Base-by-base conservation (phyloP, 2,888 invertebrate genomes). In the Portevinia maculata region DNA sequence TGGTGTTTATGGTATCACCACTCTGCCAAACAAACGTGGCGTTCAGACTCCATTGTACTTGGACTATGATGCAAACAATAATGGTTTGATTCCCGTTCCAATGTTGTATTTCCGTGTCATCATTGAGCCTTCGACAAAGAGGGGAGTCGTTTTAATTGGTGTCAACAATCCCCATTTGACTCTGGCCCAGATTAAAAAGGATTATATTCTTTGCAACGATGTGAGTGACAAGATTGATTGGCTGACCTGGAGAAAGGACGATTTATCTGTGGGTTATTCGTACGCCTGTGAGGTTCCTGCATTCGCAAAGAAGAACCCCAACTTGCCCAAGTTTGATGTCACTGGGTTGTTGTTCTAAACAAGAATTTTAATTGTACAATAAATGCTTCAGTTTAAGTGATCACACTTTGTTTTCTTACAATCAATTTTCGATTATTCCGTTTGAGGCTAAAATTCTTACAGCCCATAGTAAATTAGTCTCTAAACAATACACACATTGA, bases 91-190 rank as follows among this genome's bases (percentile, higher is more conserved):
- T 53, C 93, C 93, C 0, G 92, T 93, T 8, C 93, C 93, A 1
- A 90, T 89, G 85, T 69, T 93, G 11, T 92, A 90, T 79, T 94
- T 93, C 92, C 93, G 93, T 86, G 91, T 93, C 0, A 88, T 93
- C 9, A 92, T 93, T 83, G 91, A 93, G 64, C 90, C 91, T 1
- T 71, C 75, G 0, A 88, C 87, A 0, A 85, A 90, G 17, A 87
- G 89, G 13, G 93, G 92, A 2, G 89, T 93, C 21, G 93, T 92
- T n/a, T 90, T 94, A 48, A 85, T 93, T 8, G 92, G 92, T 3
- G 88, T 88, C 0, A 89, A 89, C 60, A 89, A 89, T 85, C 88
- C 88, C 0, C 86, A 89, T 69, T 48, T 87, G 64, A 86, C 86
- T 1, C 64, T 87, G 5, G 86, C 79, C 2, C 85, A 89, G 70